A percentile compares a stretch with the other conserved stretches of the same genome.
These are phyloP conservation scores for Rotaria sp. DNA, from an alignment of 2,888 invertebrate genomes.

Conservation along the genomic window DNA sequence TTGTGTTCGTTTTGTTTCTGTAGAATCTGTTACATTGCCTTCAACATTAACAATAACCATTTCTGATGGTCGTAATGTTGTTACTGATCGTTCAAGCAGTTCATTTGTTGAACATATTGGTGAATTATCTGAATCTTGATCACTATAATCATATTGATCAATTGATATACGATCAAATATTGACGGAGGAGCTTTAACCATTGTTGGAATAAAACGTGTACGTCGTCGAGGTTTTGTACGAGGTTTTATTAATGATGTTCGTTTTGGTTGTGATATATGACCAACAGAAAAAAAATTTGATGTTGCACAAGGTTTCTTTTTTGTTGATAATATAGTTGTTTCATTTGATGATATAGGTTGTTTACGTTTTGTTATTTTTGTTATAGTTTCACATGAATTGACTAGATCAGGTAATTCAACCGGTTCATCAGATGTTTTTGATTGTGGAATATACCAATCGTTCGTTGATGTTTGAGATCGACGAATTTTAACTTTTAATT, in stretches of 20 bases:
- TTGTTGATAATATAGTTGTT: neutral
- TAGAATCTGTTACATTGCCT: neutral
- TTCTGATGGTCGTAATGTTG: slow-evolving; percentile 12
- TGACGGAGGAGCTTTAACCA: neutral
- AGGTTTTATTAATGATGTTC: neutral
- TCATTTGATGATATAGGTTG: neutral
- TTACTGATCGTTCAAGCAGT: neutral
- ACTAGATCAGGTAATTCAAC: slow-evolving; percentile 17
- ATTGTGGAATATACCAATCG: neutral
- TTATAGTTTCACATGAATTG: neutral
- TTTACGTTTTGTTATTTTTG: slow-evolving; percentile 1
- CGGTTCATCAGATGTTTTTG: neutral
- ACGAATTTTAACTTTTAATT: slow-evolving; percentile 12
- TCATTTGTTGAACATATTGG: neutral
- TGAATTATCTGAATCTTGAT: neutral
- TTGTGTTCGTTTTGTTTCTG: neutral
- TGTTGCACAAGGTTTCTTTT: neutral
- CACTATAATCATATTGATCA: neutral
- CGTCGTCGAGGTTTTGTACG: neutral
- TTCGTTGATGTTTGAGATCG: slow-evolving; percentile 2
- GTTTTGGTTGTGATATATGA: neutral
- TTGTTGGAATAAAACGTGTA: slow-evolving; percentile 5
- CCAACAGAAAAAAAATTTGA: neutral
- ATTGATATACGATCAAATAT: neutral
- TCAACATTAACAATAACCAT: slow-evolving; percentile 16